Percentiles rank a stretch among this genome's conserved stretches.
Evolutionary conservation across 1,140 invertebrate genomes (phyloP).

Genomic region (Saccostrea echinata): DNA sequence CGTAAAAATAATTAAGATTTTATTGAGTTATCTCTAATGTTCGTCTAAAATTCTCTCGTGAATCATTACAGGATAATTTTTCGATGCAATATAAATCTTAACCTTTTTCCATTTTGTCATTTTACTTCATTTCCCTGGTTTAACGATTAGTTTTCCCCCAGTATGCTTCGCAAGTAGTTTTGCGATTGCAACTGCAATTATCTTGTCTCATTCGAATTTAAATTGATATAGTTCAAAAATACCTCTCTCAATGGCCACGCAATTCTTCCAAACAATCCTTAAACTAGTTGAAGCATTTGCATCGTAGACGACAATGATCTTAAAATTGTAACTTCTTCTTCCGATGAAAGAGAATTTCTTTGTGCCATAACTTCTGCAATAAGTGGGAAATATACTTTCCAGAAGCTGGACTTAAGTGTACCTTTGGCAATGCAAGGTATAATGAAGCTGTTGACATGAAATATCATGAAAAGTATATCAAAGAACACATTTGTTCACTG

Average conservation of each 20-base stretch:
- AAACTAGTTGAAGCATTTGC: background rate
- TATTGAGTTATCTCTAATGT: slow-evolving; percentile 1
- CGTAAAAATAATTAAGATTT: background rate
- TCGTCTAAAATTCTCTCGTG: background rate
- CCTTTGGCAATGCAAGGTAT: background rate
- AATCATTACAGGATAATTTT: too few species aligned
- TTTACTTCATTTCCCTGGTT: too few species aligned
- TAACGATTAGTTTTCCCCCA: too few species aligned
- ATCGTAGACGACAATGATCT: background rate
- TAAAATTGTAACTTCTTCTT: background rate
- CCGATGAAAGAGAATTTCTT: background rate
- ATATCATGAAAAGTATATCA: too few species aligned
- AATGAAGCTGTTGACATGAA: too few species aligned
- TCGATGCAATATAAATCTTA: too few species aligned
- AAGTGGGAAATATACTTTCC: background rate
- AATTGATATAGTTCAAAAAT: background rate
- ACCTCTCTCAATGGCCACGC: background rate
- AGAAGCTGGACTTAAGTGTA: background rate
- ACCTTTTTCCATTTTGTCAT: too few species aligned
- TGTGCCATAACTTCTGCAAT: background rate
- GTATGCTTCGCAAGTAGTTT: too few species aligned
- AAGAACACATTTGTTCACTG: too few species aligned
- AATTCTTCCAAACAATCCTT: background rate
- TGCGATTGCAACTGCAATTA: too few species aligned
- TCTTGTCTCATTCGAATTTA: too few species aligned